Evolutionary conservation across 1,140 invertebrate genomes (phyloP).

Genomic region (Thaumetopoea pityocampa): DNA sequence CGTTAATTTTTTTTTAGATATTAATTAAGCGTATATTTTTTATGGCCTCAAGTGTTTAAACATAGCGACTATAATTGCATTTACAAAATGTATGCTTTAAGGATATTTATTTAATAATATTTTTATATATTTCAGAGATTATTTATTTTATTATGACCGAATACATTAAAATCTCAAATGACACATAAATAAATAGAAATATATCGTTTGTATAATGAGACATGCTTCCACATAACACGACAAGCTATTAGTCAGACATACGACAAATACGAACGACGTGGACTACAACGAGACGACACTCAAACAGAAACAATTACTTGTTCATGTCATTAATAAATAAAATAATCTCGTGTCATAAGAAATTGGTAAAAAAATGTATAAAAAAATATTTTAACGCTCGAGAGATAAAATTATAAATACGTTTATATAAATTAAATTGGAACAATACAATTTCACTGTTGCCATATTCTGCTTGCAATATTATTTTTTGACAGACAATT

Average conservation of each 20-base stretch:
- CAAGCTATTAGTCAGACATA: conserved; percentile 67
- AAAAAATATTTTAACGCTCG: background rate
- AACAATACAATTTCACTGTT: too few relatives aligned
- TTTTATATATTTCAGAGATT: conserved; percentile 50
- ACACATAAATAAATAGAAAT: conserved; percentile 23
- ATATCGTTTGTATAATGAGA: conserved; percentile 21
- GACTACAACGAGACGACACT: conserved; percentile 6
- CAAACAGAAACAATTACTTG: conserved; percentile 9
- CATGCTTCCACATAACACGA: conserved; percentile 54
- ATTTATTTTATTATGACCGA: conserved; percentile 42
- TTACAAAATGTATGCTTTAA: conserved; percentile 55
- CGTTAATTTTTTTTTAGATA: background rate
- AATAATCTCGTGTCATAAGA: conserved; percentile 61
- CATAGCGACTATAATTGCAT: conserved; percentile 45
- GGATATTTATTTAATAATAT: conserved; percentile 33
- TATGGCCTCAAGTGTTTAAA: conserved; percentile 40
- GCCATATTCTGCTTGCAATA: too few relatives aligned
- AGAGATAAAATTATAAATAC: background rate
- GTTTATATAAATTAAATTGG: too few relatives aligned
- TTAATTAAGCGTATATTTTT: conserved; percentile 2
- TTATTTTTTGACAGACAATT: too few relatives aligned
- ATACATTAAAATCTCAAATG: conserved; percentile 23
- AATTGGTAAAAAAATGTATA: conserved; percentile 31
- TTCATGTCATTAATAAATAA: conserved; percentile 47
- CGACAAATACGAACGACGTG: conserved; percentile 49